A percentile compares a stretch with the other conserved stretches of the same genome.
Evolutionary conservation across 2,888 invertebrate species (phyloP).

Genomic region (Drosophila leonis): DNA sequence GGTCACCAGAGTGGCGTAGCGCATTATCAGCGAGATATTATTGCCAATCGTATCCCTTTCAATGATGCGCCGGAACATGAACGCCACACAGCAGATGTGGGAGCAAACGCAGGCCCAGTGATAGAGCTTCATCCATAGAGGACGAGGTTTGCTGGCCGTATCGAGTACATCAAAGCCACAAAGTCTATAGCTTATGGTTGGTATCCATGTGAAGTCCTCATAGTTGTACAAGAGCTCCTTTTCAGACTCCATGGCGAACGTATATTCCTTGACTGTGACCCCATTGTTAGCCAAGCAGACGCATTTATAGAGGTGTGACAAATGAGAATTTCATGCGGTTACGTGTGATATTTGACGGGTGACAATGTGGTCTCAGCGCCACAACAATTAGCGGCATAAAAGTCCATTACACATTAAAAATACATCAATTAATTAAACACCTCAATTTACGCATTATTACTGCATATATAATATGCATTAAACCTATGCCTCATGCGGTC

Average conservation of each 20-base stretch:
- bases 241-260: conserved; percentile 32
- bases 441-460: not conserved
- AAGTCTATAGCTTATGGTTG: conserved; percentile 25
- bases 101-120: conserved; percentile 35
- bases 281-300: not conserved
- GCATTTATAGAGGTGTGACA: conserved; percentile 41
- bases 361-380: conserved; percentile 14
- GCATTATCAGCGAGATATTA: conserved; percentile 22
- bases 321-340: conserved; percentile 46
- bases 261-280: not conserved
- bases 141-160: not conserved
- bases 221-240: conserved; percentile 22
- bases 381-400: not conserved
- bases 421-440: not conserved
- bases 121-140: conserved; percentile 24
- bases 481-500: not conserved
- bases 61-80: conserved; percentile 32
- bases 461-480: not conserved
- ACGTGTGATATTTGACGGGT: conserved; percentile 18
- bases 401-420: conserved; percentile 1
- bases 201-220: conserved; percentile 51
- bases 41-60: conserved; percentile 33
- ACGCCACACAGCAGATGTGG: conserved; percentile 28
- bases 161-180: conserved; percentile 48
- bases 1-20: conserved; percentile 36